Evolutionary conservation across 2,888 invertebrate species (phyloP).

Genomic region (Congeria kusceri): DNA sequence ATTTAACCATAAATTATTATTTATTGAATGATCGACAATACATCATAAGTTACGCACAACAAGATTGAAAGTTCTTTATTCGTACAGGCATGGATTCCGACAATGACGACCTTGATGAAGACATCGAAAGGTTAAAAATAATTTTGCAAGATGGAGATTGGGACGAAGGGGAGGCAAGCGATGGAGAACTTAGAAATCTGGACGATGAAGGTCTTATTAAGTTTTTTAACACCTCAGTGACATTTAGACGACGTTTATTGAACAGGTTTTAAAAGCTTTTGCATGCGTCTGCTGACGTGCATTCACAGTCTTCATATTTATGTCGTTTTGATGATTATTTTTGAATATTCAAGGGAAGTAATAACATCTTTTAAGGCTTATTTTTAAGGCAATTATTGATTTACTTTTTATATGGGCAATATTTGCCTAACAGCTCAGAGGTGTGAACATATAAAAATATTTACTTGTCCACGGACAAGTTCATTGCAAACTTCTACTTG

Average conservation of each 20-base stretch:
- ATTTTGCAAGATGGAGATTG: conserved; percentile 69
- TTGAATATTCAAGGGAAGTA: conserved; percentile 15
- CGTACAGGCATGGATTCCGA: neutral
- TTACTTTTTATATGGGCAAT: too few relatives aligned
- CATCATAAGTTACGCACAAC: too few relatives aligned
- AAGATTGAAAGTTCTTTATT: too few relatives aligned
- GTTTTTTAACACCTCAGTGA: neutral
- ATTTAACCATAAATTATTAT: too few relatives aligned
- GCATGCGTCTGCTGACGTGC: neutral
- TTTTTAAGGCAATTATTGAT: too few relatives aligned
- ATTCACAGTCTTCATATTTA: neutral
- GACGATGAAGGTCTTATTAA: conserved; percentile 31
- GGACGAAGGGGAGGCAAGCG: conserved; percentile 64
- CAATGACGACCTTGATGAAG: conserved; percentile 69
- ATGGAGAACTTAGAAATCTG: conserved; percentile 62
- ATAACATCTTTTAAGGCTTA: neutral
- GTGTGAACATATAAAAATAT: too few relatives aligned
- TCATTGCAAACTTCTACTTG: too few relatives aligned
- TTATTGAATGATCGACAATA: too few relatives aligned
- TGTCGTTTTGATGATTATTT: neutral
- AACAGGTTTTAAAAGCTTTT: too few relatives aligned
- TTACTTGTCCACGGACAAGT: too few relatives aligned
- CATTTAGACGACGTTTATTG: neutral
- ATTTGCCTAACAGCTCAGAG: too few relatives aligned
- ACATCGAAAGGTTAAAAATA: conserved; percentile 74